These are phyloP conservation scores for Pseudomyrmex dendroicus DNA, from an alignment of 1,140 invertebrate genomes.

Conservation along the genomic window DNA sequence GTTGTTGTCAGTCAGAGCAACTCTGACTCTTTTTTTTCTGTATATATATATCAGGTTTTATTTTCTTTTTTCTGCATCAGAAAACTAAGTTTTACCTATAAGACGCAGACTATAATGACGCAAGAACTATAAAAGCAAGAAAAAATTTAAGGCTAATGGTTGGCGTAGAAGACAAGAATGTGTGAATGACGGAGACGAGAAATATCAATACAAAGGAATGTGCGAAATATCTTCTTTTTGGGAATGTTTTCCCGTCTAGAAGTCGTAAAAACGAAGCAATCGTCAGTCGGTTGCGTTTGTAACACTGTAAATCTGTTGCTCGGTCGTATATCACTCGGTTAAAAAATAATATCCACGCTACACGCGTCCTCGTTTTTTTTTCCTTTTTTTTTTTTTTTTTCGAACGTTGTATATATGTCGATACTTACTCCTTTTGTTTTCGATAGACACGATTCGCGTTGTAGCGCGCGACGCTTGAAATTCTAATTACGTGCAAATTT, in stretches of 20 bases:
- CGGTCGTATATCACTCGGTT: conserved; percentile 69
- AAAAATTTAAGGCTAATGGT: too few relatives aligned
- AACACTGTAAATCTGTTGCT: conserved; percentile 71
- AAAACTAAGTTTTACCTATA: conserved; percentile 65
- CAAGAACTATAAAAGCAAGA: too few relatives aligned
- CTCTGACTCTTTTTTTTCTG: too few relatives aligned
- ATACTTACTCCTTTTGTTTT: conserved; percentile 69
- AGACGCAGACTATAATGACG: background rate
- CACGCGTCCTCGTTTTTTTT: background rate
- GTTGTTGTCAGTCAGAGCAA: conserved; percentile 12
- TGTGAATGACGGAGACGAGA: conserved; percentile 16
- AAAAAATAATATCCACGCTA: conserved; percentile 72
- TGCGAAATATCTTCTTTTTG: conserved; percentile 16
- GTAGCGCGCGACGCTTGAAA: conserved; percentile 68
- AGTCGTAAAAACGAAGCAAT: conserved; percentile 70
- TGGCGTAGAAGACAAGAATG: background rate
- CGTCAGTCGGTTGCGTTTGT: conserved; percentile 65
- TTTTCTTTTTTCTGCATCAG: conserved; percentile 52
- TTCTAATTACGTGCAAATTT: conserved; percentile 73
- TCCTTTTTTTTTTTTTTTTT: background rate
- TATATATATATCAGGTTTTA: conserved; percentile 55
- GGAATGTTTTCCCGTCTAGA: background rate
- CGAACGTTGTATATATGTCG: conserved; percentile 40
- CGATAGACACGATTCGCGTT: background rate
- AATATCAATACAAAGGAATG: conserved; percentile 16